Percentiles rank a stretch among this genome's conserved stretches.
Evolutionary conservation across 2,888 invertebrate species (phyloP).

Genomic region (Cantharis nigra): DNA sequence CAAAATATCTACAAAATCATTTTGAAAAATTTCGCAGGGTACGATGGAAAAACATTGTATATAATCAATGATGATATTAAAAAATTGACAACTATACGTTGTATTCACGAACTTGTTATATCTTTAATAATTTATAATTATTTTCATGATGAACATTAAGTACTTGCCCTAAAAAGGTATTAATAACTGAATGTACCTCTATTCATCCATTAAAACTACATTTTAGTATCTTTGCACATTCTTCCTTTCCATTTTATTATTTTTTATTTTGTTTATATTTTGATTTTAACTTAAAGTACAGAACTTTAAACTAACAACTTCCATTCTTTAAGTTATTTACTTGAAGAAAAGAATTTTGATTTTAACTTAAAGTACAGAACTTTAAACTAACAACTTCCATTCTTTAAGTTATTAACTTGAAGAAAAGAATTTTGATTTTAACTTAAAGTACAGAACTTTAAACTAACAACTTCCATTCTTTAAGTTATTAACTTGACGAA

Average conservation of each 20-base stretch:
- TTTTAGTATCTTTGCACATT: not conserved
- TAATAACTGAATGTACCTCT: not conserved
- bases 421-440: too few species aligned
- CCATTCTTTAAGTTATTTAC: too few species aligned
- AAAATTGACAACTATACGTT: not conserved
- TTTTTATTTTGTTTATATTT: not conserved
- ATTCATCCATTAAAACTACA: not conserved
- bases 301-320: too few species aligned
- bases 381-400: too few species aligned
- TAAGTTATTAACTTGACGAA: too few species aligned
- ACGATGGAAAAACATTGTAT: conserved; percentile 22
- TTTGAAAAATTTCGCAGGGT: conserved; percentile 26
- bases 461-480: too few species aligned
- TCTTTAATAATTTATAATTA: not conserved
- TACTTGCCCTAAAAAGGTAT: not conserved
- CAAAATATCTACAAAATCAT: conserved; percentile 14
- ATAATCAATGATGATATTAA: conserved; percentile 15
- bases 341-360: too few species aligned
- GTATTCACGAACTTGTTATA: not conserved
- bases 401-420: too few species aligned
- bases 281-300: too few species aligned
- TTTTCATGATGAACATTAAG: not conserved
- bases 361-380: too few species aligned
- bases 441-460: too few species aligned
- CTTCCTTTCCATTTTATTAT: not conserved